Percentiles rank a stretch among this genome's conserved stretches.
These are phyloP conservation scores for Carlito syrichta DNA, from an alignment of 2,113 vertebrate species.

Conservation along the genomic window DNA sequence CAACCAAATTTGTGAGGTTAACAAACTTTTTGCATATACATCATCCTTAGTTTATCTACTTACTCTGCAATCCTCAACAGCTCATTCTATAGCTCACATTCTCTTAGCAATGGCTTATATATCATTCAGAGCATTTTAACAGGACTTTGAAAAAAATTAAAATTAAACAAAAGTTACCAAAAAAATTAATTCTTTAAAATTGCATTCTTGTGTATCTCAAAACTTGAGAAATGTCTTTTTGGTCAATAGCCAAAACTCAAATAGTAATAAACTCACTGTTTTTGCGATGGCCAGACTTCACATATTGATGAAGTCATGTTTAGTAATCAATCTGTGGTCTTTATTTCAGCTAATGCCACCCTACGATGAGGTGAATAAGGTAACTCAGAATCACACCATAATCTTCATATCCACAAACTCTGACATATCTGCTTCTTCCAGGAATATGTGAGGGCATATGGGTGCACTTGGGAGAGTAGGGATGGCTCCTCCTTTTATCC, in stretches of 20 bases:
- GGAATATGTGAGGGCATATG: no score
- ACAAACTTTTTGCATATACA: slow-evolving; percentile 94
- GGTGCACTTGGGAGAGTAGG: no score
- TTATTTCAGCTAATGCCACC: slow-evolving; percentile 89
- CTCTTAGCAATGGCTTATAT: slow-evolving; percentile 88
- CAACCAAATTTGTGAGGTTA: slow-evolving; percentile 88
- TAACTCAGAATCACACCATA: slow-evolving; percentile 88
- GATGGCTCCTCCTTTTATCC: no score
- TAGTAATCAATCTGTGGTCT: slow-evolving; percentile 90
- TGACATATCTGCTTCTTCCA: no score
- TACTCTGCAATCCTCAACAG: slow-evolving; percentile 89
- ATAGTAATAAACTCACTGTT: slow-evolving; percentile 92
- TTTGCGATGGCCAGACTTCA: slow-evolving; percentile 92
- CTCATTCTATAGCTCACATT: slow-evolving; percentile 80
- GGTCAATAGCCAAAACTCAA: slow-evolving; percentile 87
- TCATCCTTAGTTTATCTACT: slow-evolving; percentile 95
- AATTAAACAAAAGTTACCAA: slow-evolving; percentile 95
- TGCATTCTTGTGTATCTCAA: slow-evolving; percentile 82
- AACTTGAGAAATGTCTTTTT: slow-evolving; percentile 85
- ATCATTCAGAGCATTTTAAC: slow-evolving; percentile 97
- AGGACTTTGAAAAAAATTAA: slow-evolving; percentile 93
- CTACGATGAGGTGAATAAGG: slow-evolving; percentile 84
- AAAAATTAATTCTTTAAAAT: slow-evolving; percentile 88
- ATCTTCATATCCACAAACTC: slow-evolving; percentile 78
- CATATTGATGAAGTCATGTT: slow-evolving; percentile 81